These are phyloP conservation scores for Ceratina japonica DNA, from an alignment of 1,140 invertebrate species.

Conservation along the genomic window DNA sequence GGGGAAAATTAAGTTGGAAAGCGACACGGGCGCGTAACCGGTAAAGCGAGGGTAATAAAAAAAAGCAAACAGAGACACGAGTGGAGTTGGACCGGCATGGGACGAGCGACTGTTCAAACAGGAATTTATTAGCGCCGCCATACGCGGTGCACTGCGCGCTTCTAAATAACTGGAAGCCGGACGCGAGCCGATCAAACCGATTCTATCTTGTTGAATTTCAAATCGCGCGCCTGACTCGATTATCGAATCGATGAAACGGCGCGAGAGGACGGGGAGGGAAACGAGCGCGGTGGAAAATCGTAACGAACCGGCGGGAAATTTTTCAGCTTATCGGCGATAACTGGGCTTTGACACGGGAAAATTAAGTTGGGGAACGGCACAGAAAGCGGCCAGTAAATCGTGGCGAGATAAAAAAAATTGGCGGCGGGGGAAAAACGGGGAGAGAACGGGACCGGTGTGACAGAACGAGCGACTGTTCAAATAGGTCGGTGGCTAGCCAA, in stretches of 20 bases:
- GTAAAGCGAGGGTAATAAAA: constrained; percentile 33
- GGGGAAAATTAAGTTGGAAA: constrained; percentile 49
- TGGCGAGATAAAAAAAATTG: constrained; percentile 20
- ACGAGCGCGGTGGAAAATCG: too few relatives aligned
- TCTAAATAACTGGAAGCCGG: constrained; percentile 12
- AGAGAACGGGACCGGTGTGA: background rate
- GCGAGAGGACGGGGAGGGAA: too few relatives aligned
- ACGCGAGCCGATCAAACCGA: background rate
- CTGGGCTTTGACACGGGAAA: constrained; percentile 17
- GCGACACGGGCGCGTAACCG: background rate
- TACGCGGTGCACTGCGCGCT: background rate
- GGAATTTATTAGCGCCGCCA: constrained; percentile 17
- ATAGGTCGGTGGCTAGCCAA: constrained; percentile 65
- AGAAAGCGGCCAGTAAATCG: constrained; percentile 12
- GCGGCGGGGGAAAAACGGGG: background rate
- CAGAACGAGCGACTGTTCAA: constrained; percentile 53
- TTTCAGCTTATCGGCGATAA: constrained; percentile 24
- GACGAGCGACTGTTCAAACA: background rate
- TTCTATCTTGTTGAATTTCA: background rate
- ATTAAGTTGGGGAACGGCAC: constrained; percentile 37
- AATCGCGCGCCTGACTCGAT: background rate
- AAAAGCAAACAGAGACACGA: background rate
- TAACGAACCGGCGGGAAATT: background rate
- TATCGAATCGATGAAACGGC: background rate
- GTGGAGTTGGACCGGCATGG: background rate